These are phyloP conservation scores for Bombylius major DNA, from an alignment of 2,888 invertebrate genomes.

Conservation along the genomic window DNA sequence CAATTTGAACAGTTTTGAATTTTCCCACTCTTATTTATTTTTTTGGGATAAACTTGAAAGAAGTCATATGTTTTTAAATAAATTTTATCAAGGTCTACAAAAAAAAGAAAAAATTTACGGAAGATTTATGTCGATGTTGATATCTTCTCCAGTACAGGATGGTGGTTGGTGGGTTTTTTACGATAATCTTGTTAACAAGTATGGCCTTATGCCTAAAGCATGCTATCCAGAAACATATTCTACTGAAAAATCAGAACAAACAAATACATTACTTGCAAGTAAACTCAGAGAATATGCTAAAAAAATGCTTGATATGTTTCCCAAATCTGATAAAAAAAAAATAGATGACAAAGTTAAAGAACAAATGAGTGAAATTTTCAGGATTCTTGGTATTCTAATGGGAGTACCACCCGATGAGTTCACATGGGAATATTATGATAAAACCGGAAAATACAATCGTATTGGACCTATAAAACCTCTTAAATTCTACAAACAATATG, in stretches of 20 bases:
- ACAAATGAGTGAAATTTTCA: slow-evolving; percentile 64
- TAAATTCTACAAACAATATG: slow-evolving; percentile 67
- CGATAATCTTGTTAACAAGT: slow-evolving; percentile 73
- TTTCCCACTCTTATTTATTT: slow-evolving; percentile 77
- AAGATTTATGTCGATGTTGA: slow-evolving; percentile 30
- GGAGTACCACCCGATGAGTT: slow-evolving; percentile 68
- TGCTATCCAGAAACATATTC: slow-evolving; percentile 75
- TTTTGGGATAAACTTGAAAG: slow-evolving; percentile 91
- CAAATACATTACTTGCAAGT: slow-evolving; percentile 69
- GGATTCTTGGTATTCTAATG: slow-evolving; percentile 71
- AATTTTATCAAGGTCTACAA: slow-evolving; percentile 61
- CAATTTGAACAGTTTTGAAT: slow-evolving; percentile 80
- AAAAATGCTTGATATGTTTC: slow-evolving; percentile 41
- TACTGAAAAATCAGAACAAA: slow-evolving; percentile 56
- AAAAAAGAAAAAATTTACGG: slow-evolving; percentile 63
- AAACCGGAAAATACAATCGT: slow-evolving; percentile 57
- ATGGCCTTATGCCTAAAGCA: slow-evolving; percentile 80
- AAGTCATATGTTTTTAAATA: slow-evolving; percentile 75
- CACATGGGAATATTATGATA: slow-evolving; percentile 77
- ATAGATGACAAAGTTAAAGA: slow-evolving; percentile 49
- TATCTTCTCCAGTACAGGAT: slow-evolving; percentile 66
- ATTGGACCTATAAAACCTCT: slow-evolving; percentile 64
- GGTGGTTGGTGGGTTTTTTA: slow-evolving; percentile 88
- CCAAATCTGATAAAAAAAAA: slow-evolving; percentile 47
- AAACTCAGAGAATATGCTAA: slow-evolving; percentile 77